Evolutionary conservation across 1,140 invertebrate genomes (phyloP).

Genomic region (Drosophila ficusphila): DNA sequence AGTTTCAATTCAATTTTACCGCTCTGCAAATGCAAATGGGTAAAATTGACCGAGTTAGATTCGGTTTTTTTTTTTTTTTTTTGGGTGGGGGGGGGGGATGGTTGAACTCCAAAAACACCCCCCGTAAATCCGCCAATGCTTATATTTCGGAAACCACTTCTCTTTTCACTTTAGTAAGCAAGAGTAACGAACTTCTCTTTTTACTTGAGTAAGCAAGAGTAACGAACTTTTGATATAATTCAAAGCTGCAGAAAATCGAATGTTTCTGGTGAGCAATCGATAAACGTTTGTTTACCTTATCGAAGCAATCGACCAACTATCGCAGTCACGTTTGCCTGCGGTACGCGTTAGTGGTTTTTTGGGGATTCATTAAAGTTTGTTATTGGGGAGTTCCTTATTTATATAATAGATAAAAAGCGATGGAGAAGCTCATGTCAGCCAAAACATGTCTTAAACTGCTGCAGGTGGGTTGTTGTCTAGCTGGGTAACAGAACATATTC

Average conservation of each 20-base stretch:
- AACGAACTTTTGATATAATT: not conserved
- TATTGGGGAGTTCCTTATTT: constrained; percentile 21
- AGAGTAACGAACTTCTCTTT: too few species aligned
- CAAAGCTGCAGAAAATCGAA: not conserved
- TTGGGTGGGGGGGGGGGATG: too few species aligned
- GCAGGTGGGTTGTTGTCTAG: constrained; percentile 26
- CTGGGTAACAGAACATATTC: not conserved
- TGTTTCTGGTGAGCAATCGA: not conserved
- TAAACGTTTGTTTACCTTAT: not conserved
- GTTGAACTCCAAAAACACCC: too few species aligned
- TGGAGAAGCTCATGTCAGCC: constrained; percentile 53
- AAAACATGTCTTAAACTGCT: constrained; percentile 55
- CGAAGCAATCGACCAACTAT: not conserved
- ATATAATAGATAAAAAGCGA: constrained; percentile 35
- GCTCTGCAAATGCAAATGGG: too few species aligned
- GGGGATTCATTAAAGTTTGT: not conserved
- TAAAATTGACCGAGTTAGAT: too few species aligned
- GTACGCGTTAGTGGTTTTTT: not conserved
- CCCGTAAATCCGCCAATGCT: too few species aligned
- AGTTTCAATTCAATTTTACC: too few species aligned
- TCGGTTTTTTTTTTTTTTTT: too few species aligned
- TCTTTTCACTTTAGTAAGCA: too few species aligned
- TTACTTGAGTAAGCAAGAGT: too few species aligned
- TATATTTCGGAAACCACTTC: too few species aligned
- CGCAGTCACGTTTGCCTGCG: not conserved